Percentiles rank a stretch among this genome's conserved stretches.
Conservation (phyloP, 1,140 invertebrate species). For the Eriocheir sinensis region DNA sequence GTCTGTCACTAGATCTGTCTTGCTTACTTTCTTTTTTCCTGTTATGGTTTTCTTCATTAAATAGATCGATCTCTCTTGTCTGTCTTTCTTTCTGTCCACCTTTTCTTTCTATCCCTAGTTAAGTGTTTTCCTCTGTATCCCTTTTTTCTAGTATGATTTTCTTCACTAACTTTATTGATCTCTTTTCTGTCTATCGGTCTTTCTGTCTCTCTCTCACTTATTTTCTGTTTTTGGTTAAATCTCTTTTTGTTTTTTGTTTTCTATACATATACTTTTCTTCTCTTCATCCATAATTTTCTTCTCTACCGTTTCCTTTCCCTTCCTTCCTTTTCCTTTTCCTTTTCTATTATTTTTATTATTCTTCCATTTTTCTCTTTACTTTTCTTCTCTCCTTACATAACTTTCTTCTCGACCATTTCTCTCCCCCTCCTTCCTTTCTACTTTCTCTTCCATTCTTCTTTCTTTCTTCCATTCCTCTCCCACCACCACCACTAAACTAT, state of each 20-base stretch:
- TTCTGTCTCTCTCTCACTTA: too few relatives aligned
- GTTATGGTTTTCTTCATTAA: too few relatives aligned
- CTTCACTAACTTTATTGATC: too few relatives aligned
- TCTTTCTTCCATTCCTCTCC: not conserved
- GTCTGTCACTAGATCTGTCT: not conserved
- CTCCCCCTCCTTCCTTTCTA: not conserved
- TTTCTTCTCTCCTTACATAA: not conserved
- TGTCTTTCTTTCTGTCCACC: not conserved
- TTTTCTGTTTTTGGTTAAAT: too few relatives aligned
- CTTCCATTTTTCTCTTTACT: too few relatives aligned
- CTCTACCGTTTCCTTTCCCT: not conserved
- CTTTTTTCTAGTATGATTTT: too few relatives aligned
- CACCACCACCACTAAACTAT: not conserved
- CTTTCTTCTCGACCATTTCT: not conserved
- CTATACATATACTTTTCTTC: not conserved
- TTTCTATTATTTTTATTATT: not conserved
- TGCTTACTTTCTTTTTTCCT: too few relatives aligned
- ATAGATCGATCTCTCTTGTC: too few relatives aligned
- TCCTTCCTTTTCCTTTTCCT: not conserved
- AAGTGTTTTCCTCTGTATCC: too few relatives aligned
- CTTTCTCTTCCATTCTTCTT: not conserved
- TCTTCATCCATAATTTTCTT: not conserved
- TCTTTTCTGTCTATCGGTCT: too few relatives aligned
- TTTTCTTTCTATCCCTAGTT: too few relatives aligned
- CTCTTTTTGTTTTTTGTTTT: too few relatives aligned